These are phyloP conservation scores for Lycia hirtaria DNA, from an alignment of 2,888 invertebrate species.

Conservation along the genomic window DNA sequence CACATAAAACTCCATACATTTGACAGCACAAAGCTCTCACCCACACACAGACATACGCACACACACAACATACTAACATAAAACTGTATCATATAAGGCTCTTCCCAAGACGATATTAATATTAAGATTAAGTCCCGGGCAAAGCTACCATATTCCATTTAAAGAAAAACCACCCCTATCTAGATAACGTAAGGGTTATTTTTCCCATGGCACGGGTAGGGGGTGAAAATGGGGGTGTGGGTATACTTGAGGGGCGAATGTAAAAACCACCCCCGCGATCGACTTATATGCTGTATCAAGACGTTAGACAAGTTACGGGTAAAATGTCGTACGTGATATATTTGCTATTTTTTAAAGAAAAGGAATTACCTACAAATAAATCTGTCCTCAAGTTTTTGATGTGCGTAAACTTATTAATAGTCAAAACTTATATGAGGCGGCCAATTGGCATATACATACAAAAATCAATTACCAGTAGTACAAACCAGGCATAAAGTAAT, in stretches of 20 bases:
- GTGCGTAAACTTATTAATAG: no score
- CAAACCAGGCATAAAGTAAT: no score
- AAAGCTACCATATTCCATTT: conserved; percentile 36
- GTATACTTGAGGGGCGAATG: conserved; percentile 80
- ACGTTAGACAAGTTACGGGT: conserved; percentile 53
- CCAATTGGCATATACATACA: no score
- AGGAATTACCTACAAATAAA: no score
- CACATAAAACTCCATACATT: conserved; percentile 41
- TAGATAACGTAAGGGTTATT: conserved; percentile 8
- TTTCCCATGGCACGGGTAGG: conserved; percentile 37
- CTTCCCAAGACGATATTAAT: conserved; percentile 81
- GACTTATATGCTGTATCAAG: conserved; percentile 85
- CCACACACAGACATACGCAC: conserved; percentile 56
- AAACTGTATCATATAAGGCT: conserved; percentile 76
- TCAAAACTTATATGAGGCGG: no score
- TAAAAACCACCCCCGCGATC: conserved; percentile 84
- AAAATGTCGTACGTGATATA: conserved; percentile 46
- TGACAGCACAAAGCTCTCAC: conserved; percentile 48
- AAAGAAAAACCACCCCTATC: conserved; percentile 33
- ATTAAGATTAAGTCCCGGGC: conserved; percentile 72
- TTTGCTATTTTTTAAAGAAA: conserved; percentile 21
- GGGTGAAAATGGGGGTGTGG: conserved; percentile 58
- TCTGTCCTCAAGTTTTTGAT: no score
- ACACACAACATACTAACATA: conserved; percentile 58
- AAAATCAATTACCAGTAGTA: no score